Evolutionary conservation across 2,888 invertebrate genomes (phyloP).

Genomic region (Podotricha telesiphe): DNA sequence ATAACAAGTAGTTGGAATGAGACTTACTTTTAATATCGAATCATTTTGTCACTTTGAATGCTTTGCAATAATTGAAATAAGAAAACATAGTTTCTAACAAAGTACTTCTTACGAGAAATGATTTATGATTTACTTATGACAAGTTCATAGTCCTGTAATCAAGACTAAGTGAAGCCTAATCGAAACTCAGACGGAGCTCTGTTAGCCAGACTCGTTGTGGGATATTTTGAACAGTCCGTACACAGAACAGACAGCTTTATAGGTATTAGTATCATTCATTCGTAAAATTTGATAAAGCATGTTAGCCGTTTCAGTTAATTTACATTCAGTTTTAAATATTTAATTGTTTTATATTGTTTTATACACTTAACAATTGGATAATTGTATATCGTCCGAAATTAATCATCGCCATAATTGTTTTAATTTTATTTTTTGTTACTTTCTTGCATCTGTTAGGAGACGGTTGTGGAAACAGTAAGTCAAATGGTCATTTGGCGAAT

Average conservation of each 20-base stretch:
- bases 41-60: background rate
- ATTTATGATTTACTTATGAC: slow-evolving; percentile 10
- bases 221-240: slow-evolving; percentile 9
- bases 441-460: slow-evolving; percentile 84
- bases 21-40: background rate
- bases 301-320: slow-evolving; percentile 42
- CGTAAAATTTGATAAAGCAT: slow-evolving; percentile 46
- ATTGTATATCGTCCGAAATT: slow-evolving; percentile 52
- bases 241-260: slow-evolving; percentile 34
- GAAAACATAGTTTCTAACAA: background rate
- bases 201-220: background rate
- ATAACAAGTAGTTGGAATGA: background rate
- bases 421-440: slow-evolving; percentile 78
- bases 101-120: background rate
- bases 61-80: background rate
- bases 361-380: slow-evolving; percentile 57
- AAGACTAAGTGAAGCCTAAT: slow-evolving; percentile 15
- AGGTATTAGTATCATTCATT: slow-evolving; percentile 41
- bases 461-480: slow-evolving; percentile 84
- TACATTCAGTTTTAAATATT: slow-evolving; percentile 37
- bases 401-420: slow-evolving; percentile 72
- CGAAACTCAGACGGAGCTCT: background rate
- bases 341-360: slow-evolving; percentile 43
- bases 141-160: background rate
- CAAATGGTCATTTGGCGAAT: slow-evolving; percentile 75